phyloP scores from a whole-genome alignment of 2,888 invertebrate species.

The Meta bourneti region DNA sequence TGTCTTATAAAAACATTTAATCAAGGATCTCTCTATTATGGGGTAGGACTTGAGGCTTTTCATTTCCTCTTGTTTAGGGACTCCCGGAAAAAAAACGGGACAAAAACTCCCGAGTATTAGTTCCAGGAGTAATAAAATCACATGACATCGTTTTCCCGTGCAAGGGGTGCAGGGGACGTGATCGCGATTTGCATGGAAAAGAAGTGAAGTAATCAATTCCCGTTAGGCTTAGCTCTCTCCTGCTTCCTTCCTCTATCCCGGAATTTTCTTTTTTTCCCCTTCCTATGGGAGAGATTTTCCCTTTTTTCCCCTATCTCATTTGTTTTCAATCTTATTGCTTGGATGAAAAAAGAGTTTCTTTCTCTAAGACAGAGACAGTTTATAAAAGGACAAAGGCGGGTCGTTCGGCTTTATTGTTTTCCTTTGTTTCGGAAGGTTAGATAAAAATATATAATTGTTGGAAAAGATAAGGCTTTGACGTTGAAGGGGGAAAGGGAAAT shows the following conservation, averaged over 20 bases:
- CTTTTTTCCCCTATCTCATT: constrained; percentile 36
- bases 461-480: neutral
- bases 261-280: neutral
- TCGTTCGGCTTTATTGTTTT: neutral
- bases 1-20: constrained; percentile 64
- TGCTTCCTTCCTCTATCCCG: neutral
- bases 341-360: constrained; percentile 12
- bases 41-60: constrained; percentile 12
- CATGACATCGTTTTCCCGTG: constrained; percentile 36
- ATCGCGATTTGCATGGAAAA: constrained; percentile 44
- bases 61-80: constrained; percentile 50
- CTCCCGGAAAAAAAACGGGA: constrained; percentile 4
- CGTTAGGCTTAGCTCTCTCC: constrained; percentile 45
- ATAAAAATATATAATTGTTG: neutral
- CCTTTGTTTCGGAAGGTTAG: neutral
- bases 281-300: neutral
- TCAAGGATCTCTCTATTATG: constrained; percentile 44
- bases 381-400: neutral
- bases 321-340: constrained; percentile 59
- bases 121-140: constrained; percentile 55
- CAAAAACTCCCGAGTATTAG: constrained; percentile 35
- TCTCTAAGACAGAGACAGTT: constrained; percentile 4
- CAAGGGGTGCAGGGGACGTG: neutral
- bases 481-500: neutral
- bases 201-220: constrained; percentile 57